These are phyloP conservation scores for Eucera pruinosa DNA, from an alignment of 2,888 invertebrate species.

Conservation along the genomic window DNA sequence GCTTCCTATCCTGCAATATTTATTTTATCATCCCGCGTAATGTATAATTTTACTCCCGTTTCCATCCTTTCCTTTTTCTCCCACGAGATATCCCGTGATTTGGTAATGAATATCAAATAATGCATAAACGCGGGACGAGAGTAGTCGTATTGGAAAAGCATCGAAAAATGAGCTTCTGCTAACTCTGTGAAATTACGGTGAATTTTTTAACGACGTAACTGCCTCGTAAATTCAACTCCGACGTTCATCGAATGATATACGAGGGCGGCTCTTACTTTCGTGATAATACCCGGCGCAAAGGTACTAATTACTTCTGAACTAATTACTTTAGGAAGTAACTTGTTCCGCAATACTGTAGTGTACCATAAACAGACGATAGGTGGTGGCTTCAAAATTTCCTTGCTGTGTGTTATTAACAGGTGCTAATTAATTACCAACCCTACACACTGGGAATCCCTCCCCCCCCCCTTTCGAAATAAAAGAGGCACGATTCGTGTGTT, in stretches of 20 bases:
- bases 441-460: constrained; percentile 15
- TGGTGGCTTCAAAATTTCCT: constrained; percentile 54
- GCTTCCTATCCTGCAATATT: neutral
- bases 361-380: constrained; percentile 61
- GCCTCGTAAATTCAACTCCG: constrained; percentile 39
- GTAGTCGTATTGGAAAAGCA: neutral
- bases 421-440: constrained; percentile 43
- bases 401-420: constrained; percentile 35
- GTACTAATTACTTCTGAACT: constrained; percentile 66
- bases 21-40: neutral
- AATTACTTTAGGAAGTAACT: constrained; percentile 66
- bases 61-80: neutral
- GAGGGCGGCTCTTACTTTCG: constrained; percentile 52
- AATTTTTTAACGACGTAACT: constrained; percentile 2
- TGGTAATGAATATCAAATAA: too few relatives aligned
- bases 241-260: constrained; percentile 45
- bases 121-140: neutral
- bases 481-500: neutral
- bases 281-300: constrained; percentile 61
- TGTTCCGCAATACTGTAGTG: constrained; percentile 54
- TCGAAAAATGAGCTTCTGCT: neutral
- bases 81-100: too few relatives aligned
- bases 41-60: neutral
- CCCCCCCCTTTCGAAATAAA: neutral
- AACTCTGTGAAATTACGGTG: neutral